A percentile compares a stretch with the other conserved stretches of the same genome.
phyloP scores from a whole-genome alignment of 1,140 invertebrate genomes.

The Zophobas atratus region DNA sequence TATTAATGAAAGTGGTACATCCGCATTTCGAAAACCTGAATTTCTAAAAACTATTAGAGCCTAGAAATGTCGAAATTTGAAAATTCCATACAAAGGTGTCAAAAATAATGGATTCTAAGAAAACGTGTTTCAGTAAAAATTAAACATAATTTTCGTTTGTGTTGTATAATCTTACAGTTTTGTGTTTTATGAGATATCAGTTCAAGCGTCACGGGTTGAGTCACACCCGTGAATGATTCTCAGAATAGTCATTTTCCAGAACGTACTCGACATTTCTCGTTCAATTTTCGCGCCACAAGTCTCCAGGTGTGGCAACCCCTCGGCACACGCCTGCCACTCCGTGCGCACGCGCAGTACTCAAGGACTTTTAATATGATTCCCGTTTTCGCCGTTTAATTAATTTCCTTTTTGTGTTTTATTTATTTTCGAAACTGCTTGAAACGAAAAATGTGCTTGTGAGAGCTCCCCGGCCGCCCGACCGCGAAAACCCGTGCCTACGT shows the following conservation, averaged over 20 bases:
- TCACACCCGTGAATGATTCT: too few relatives aligned
- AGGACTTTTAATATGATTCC: conserved; percentile 40
- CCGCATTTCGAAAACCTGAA: too few relatives aligned
- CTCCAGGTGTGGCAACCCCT: neutral
- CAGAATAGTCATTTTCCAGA: too few relatives aligned
- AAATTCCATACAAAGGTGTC: too few relatives aligned
- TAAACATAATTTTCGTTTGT: neutral
- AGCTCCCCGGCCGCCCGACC: neutral
- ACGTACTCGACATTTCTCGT: neutral
- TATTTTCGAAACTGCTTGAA: conserved; percentile 1
- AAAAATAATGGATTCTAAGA: too few relatives aligned
- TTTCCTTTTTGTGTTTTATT: conserved; percentile 42
- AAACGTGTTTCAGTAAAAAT: neutral
- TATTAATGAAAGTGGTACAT: too few relatives aligned
- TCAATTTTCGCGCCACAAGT: neutral
- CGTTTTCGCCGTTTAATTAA: conserved; percentile 40
- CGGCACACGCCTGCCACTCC: neutral
- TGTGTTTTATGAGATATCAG: too few relatives aligned
- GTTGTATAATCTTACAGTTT: too few relatives aligned
- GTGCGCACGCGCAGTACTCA: conserved; percentile 5
- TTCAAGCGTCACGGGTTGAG: too few relatives aligned
- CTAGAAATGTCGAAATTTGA: too few relatives aligned
- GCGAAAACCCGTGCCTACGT: conserved; percentile 13
- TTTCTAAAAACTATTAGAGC: too few relatives aligned
- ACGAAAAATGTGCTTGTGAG: conserved; percentile 21